phyloP scores from a whole-genome alignment of 2,888 invertebrate species.

The Lepidocyrtinus sp. region DNA sequence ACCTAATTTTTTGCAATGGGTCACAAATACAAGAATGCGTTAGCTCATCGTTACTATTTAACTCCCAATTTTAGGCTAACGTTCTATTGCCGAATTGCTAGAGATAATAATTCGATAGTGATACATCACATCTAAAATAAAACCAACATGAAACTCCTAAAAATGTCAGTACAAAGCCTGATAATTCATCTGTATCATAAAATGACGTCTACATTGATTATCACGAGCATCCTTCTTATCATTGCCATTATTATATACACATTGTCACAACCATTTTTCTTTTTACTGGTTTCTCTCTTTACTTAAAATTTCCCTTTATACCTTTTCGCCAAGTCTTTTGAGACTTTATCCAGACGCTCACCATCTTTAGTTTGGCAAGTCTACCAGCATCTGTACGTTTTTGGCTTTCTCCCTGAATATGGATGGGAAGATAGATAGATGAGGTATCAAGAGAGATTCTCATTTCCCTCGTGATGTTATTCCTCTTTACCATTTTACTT shows the following conservation, averaged over 20 bases:
- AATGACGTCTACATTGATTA: no score
- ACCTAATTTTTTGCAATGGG: no score
- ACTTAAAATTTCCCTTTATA: no score
- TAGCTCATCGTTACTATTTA: no score
- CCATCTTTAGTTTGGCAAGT: conserved; percentile 15
- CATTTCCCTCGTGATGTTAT: conserved; percentile 63
- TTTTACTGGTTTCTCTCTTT: background rate
- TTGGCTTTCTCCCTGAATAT: conserved; percentile 40
- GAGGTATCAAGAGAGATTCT: conserved; percentile 63
- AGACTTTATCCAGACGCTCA: conserved; percentile 27
- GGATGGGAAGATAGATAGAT: conserved; percentile 64
- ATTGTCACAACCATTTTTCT: conserved; percentile 32
- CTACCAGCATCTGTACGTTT: conserved; percentile 5
- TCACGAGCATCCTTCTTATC: background rate
- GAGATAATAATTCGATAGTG: no score
- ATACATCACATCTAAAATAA: no score
- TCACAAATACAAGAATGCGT: no score
- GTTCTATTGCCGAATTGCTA: no score
- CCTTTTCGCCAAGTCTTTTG: conserved; percentile 15
- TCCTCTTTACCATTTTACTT: conserved; percentile 48
- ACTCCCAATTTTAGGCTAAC: no score
- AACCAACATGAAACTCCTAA: no score
- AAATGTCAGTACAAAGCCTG: no score
- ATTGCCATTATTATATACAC: conserved; percentile 37
- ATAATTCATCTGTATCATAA: no score